Evolutionary conservation across 2,797 vertebrate species (phyloP), one percentile per base, ranked within the genome.

Genomic region (Adrianichthys oophorus): DNA sequence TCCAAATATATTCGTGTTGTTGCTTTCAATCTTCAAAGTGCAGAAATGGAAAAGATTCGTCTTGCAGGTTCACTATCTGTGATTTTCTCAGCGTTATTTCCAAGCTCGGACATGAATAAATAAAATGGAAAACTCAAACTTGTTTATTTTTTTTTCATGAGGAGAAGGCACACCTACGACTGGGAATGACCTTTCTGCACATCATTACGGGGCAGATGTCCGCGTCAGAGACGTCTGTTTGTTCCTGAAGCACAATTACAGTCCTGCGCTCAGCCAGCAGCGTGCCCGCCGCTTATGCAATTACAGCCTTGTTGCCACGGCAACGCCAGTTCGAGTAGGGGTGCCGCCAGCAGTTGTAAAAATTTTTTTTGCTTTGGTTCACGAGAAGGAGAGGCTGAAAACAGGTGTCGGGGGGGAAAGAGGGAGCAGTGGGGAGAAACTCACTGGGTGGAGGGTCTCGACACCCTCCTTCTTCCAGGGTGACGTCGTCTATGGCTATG

Each of bases 401-500:
- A 48, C 1, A 43, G 40, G 29, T 46, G 37, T 70, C 19, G n/a
- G 61, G 63, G 41, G 19, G 4, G 47, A 58, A 52, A 50, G 29
- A 18, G 2, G 49, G 18, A 45, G 26, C 13, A 32, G 50, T 0
- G 48, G 12, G 56, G 32, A 1, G 55, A 40, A 66, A 91, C 96
- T 92, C 79, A 98, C 96, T 96, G 73, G 93, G 92, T 0, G 94
- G 93, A 13, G 94, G 91, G 86, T 96, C 94, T 83, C 93, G 90
- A 87, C 97, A 99, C 84, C 97, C 95, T 63, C 97, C 96, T 86
- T 98, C 97, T 79, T 96, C 92, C 18, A 99, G 91, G 0, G 94
- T 95, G 55, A 99, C 91, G 4, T 98, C 97, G 42, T 99, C 97
- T 0, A 99, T 95, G 61, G 97, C 97, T 13, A 99, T 98, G 78